phyloP scores from a whole-genome alignment of 2,888 invertebrate genomes.

The Clusia tigrina region DNA sequence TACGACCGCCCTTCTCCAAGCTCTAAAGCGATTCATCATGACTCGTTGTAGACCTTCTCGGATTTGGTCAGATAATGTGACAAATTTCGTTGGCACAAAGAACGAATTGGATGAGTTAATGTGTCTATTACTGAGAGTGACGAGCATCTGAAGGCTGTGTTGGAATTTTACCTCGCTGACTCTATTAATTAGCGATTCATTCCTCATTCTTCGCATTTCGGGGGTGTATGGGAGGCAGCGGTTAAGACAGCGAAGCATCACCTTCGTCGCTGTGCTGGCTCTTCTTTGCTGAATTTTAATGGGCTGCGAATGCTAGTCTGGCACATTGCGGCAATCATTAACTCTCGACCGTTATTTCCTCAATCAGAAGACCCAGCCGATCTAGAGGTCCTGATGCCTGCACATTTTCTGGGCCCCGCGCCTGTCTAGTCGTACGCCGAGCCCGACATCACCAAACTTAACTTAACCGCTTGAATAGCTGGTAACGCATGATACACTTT shows the following conservation, averaged over 20 bases:
- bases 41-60: slow-evolving; percentile 2
- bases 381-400: too few species aligned
- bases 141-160: slow-evolving; percentile 16
- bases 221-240: slow-evolving; percentile 26
- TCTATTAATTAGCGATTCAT: slow-evolving; percentile 23
- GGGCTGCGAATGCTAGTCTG: too few species aligned
- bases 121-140: slow-evolving; percentile 17
- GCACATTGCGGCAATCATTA: too few species aligned
- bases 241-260: slow-evolving; percentile 23
- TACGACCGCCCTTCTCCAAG: slow-evolving; percentile 21
- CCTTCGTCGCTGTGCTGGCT: too few species aligned
- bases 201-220: slow-evolving; percentile 27
- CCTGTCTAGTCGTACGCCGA: too few species aligned
- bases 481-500: too few species aligned
- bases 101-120: slow-evolving; percentile 21
- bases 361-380: too few species aligned
- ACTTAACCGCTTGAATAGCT: too few species aligned
- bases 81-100: slow-evolving; percentile 22
- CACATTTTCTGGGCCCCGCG: too few species aligned
- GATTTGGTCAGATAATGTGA: slow-evolving; percentile 23
- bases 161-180: slow-evolving; percentile 15
- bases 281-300: too few species aligned
- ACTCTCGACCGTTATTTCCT: too few species aligned
- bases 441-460: too few species aligned
- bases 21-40: slow-evolving; percentile 17